Evolutionary conservation across 2,888 invertebrate species (phyloP).

Genomic region (Melikaiella ostensackeni): DNA sequence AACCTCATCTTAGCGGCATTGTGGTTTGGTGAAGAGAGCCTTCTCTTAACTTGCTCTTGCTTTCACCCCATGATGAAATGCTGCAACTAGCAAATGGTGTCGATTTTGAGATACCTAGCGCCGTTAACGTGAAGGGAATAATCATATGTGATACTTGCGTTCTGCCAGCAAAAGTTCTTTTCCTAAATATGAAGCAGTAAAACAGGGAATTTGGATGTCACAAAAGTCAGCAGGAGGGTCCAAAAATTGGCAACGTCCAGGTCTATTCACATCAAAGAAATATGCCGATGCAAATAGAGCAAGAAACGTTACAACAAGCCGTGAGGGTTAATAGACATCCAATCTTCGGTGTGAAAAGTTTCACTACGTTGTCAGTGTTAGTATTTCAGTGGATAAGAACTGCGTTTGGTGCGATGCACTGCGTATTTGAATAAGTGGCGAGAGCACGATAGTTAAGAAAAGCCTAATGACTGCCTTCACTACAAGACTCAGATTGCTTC

Average conservation of each 20-base stretch:
- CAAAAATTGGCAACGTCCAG: too few relatives aligned
- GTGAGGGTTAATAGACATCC: background rate
- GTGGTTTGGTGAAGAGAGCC: too few relatives aligned
- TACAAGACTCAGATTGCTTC: too few relatives aligned
- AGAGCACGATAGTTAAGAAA: too few relatives aligned
- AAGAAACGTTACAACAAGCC: background rate
- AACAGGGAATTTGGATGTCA: background rate
- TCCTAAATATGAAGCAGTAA: background rate
- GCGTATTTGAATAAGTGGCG: background rate
- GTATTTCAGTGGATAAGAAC: background rate
- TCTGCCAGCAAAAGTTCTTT: background rate
- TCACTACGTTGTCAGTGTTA: background rate
- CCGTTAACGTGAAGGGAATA: background rate
- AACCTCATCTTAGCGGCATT: too few relatives aligned
- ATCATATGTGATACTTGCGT: conserved; percentile 1
- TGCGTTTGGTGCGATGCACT: background rate
- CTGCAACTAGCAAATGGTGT: background rate
- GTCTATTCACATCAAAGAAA: background rate
- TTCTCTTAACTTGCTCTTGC: too few relatives aligned
- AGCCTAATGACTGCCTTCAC: too few relatives aligned
- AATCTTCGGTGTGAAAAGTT: background rate
- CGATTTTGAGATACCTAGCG: background rate
- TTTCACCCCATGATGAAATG: background rate
- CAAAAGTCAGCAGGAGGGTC: too few relatives aligned
- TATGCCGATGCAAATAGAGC: background rate